Percentiles rank a stretch among this genome's conserved stretches.
phyloP scores from a whole-genome alignment of 2,113 vertebrate species.

The Urocitellus parryii region DNA sequence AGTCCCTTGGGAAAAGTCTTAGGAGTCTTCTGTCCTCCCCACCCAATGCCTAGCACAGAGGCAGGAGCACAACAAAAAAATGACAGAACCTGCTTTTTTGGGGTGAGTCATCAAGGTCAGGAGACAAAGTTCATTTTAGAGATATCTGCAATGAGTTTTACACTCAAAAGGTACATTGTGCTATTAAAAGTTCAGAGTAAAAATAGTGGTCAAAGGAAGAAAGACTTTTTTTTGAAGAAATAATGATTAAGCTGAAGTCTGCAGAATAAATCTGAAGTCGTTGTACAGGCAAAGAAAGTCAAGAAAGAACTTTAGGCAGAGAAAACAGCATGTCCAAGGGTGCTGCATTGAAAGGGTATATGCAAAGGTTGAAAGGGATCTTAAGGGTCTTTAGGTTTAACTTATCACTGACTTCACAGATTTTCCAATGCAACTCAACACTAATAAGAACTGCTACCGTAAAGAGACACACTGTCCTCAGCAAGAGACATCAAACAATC shows the following conservation, averaged over 20 bases:
- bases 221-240: not conserved
- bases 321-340: not conserved
- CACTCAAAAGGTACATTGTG: not conserved
- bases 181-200: conserved; percentile 6
- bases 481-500: not conserved
- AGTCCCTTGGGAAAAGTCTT: not conserved
- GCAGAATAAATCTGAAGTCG: not conserved
- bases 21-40: not conserved
- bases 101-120: not conserved
- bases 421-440: not conserved
- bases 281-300: not conserved
- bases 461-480: not conserved
- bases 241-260: not conserved
- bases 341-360: not conserved
- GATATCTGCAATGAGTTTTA: not conserved
- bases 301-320: not conserved
- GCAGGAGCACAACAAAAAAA: not conserved
- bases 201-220: not conserved
- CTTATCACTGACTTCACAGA: not conserved
- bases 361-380: not conserved
- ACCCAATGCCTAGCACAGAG: not conserved
- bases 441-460: not conserved
- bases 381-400: not conserved
- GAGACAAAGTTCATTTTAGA: conserved; percentile 23
- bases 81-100: not conserved